Evolutionary conservation across 53 echinoderm and acorn worm genomes (phyloP).

Genomic region (Zoroaster sp.): DNA sequence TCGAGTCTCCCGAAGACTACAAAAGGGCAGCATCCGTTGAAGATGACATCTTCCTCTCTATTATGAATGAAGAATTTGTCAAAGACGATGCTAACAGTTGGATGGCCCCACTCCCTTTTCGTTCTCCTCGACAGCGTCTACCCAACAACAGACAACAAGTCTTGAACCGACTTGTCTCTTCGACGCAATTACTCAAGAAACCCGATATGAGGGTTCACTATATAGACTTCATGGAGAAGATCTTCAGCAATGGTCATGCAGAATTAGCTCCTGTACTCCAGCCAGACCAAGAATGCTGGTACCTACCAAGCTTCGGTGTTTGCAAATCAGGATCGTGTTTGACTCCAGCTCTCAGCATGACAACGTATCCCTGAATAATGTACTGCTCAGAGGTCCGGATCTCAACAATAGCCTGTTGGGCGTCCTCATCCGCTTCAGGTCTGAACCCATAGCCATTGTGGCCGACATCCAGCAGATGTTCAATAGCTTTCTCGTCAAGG

Average conservation of each 20-base stretch:
- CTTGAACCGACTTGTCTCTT: conserved; percentile 22
- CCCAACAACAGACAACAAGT: conserved; percentile 41
- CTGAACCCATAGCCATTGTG: background rate
- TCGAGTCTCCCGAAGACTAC: background rate
- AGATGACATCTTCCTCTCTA: background rate
- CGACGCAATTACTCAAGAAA: conserved; percentile 14
- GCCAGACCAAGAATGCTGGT: conserved; percentile 23
- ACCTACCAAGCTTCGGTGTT: conserved; percentile 25
- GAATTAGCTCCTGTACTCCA: conserved; percentile 13
- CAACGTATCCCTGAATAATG: conserved; percentile 7
- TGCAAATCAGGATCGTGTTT: conserved; percentile 38
- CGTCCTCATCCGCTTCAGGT: conserved; percentile 1
- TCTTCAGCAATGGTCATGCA: conserved; percentile 23
- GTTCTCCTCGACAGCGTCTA: background rate
- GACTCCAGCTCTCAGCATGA: conserved; percentile 3
- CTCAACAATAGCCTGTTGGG: conserved; percentile 19
- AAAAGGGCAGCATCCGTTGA: too few species aligned
- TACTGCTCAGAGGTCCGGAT: conserved; percentile 24
- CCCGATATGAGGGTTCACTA: conserved; percentile 4
- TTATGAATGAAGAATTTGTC: conserved; percentile 3
- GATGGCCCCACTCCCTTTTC: conserved; percentile 35
- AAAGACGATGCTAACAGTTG: background rate
- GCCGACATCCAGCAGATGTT: conserved; percentile 39
- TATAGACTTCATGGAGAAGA: conserved; percentile 15
- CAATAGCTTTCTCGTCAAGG: background rate